Base-by-base conservation (phyloP, 2,797 vertebrate genomes). In the Syngnathus rostellatus region DNA sequence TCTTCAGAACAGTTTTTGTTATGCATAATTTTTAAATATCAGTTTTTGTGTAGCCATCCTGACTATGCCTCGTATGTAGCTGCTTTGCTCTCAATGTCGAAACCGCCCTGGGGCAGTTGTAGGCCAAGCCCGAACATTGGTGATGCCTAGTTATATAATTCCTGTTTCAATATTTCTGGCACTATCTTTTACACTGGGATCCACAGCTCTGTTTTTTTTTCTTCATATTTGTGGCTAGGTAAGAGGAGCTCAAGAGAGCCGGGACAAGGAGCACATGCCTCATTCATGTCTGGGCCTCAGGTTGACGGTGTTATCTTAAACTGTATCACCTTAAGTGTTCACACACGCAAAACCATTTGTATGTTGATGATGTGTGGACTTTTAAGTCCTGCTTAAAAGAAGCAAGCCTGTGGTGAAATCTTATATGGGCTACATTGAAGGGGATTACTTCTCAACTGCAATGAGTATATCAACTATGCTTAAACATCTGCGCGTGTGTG, bases 131-230 rank as follows among this genome's bases (percentile, higher is more conserved):
- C 16, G 64, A 81, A 80, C 80, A 51, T 51, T 21, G 8, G 19
- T 10, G 19, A 51, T 9, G n/a, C 45, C 45, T 21, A 51, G 21
- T 51, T 21, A 51, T 21, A n/a, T 4, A 9, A 51, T 10, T 51
- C 19, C 76, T 76, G 70, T 74, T 82, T 80, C 74, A 76, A 69
- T 66, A 69, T 84, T 86, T 80, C 72, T 87, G 81, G 83, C 81
- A 68, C 81, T 79, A 74, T 63, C 58, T 78, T 82, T 63, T 57
- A 40, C 17, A 62, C 83, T 80, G 81, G 81, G 81, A 87, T 72
- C 81, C 81, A 69, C 73, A 62, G 64, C 3, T 62, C 85, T 83
- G 85, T 85, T 86, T 83, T 85, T 86, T 85, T 85, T 87, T 84
- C 84, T 23, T 23, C 84, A 86, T 79, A 81, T 84, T 77, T 81